Base-by-base conservation (phyloP, 2,888 invertebrate species). In the Trichacis sp. region DNA sequence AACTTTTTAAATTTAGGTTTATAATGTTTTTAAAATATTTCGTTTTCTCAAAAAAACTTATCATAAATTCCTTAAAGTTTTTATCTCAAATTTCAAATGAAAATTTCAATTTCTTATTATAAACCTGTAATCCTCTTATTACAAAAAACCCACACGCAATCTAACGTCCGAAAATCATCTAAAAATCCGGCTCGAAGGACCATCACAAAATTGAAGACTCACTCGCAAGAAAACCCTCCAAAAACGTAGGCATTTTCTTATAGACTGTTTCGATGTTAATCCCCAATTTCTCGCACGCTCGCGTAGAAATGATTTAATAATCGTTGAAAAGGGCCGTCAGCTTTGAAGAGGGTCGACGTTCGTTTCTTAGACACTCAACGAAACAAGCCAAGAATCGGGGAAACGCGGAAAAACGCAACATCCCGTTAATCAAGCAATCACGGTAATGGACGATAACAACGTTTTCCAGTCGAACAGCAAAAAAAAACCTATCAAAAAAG, bases 301-400 rank as follows among this genome's bases (percentile, higher is more conserved):
- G 68, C 68, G 64, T 60, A 65, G 73, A 73, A 74, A 77, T 79
- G 77, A 80, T 79, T 80, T 79, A 80, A 80, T 79, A 79, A 77
- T 75, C 77, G 73, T 73, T 73, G 57, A 49, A 67, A 78, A 77
- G 72, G 70, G 64, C 56, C 65, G 73, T 73, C 71, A 66, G 68
- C 72, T 64, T 75, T 78, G 79, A 78, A 75, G 62, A 78, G 80
- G 80, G 78, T 78, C 76, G 78, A 68, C 72, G 71, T 70, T 68
- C 73, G 71, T 76, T 72, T 67, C 66, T 54, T 40, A 40, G 24
- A 52, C 24, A 9, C 24, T 36, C 47, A 15, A 24, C 12, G 20
- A 15, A 40, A 12, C 40, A 15, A 40, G 15, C 14, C 40, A 45
- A 45, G 30, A 36, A 24, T 24, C 12, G 14, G 30, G 30, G n/a